Percentiles rank a stretch among this genome's conserved stretches.
Evolutionary conservation across 2,113 vertebrate genomes (phyloP).

Genomic region (Gymnorhina tibicen): DNA sequence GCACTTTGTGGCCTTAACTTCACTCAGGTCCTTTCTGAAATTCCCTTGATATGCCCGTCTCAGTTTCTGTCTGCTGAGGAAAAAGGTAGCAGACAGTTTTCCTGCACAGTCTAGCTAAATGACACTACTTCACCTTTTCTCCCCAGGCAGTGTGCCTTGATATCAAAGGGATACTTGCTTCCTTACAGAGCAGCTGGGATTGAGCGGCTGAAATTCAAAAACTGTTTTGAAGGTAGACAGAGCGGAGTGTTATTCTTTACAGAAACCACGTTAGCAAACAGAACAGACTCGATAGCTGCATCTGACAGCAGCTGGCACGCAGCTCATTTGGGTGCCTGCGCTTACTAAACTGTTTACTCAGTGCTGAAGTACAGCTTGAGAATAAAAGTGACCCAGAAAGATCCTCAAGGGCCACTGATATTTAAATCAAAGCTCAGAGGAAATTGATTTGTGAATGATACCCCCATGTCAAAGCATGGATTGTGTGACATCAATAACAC

Average conservation of each 20-base stretch:
- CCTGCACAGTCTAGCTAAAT: not conserved
- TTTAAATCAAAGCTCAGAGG: constrained; percentile 10
- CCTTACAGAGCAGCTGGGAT: not conserved
- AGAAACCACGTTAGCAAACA: not conserved
- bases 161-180: not conserved
- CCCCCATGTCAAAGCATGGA: not conserved
- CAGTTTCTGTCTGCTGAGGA: not conserved
- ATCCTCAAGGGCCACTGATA: not conserved
- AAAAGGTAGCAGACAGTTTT: not conserved
- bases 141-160: not conserved
- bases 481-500: not conserved
- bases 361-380: not conserved
- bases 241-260: not conserved
- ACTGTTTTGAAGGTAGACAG: not conserved
- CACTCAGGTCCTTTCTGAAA: not conserved
- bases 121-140: not conserved
- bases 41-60: not conserved
- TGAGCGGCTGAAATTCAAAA: not conserved
- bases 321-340: not conserved
- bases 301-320: not conserved
- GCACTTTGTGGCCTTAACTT: not conserved
- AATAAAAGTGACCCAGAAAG: not conserved
- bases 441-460: not conserved
- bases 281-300: not conserved
- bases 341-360: not conserved